Evolutionary conservation across 2,797 vertebrate species (phyloP), one percentile per base, ranked within the genome.

Genomic region (Tenualosa thibaudeaui): DNA sequence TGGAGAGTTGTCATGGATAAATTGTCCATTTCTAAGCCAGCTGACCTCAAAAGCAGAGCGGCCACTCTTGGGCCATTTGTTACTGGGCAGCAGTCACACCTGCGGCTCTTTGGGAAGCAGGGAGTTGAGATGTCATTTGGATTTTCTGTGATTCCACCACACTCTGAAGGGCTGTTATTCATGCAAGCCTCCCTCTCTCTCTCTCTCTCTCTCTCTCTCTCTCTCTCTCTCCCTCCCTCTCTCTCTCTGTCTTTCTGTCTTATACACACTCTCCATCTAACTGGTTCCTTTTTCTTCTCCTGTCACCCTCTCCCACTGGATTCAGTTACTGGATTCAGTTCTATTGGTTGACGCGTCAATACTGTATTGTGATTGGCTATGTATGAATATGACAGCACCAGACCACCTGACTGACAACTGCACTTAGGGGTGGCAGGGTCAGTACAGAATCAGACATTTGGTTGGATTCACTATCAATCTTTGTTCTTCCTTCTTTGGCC

Each of bases 41-140:
- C 9, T 87, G 84, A 87, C 86, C 81, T 87, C 81, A 62, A 43
- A 75, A 84, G 49, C 84, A 56, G 62, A 12, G 31, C 31, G 49
- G 26, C 6, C 60, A 60, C 81, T 81, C 37, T 37, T 10, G 62
- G 81, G 84, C 65, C 81, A 87, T 53, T 82, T 53, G 84, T 85
- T 31, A 81, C 84, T 62, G 82, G 75, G 40, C 82, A 82, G 84
- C 82, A 49, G 15, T 75, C 71, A 13, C 83, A 85, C 53, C 81
- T 60, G 84, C 22, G 84, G 22, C 65, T 58, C 50, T 46, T 75
- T 75, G 68, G 37, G 37, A 40, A 37, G 15, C 31, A 19, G 37
- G 37, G 65, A 3, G 62, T 26, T 2, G 22, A 24, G 2, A 24
- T 68, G 62, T 68, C 4, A 19, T 58, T 4, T 58, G 56, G 56